phyloP scores from a whole-genome alignment of 1,140 invertebrate genomes.

The Octopus bimaculoides region DNA sequence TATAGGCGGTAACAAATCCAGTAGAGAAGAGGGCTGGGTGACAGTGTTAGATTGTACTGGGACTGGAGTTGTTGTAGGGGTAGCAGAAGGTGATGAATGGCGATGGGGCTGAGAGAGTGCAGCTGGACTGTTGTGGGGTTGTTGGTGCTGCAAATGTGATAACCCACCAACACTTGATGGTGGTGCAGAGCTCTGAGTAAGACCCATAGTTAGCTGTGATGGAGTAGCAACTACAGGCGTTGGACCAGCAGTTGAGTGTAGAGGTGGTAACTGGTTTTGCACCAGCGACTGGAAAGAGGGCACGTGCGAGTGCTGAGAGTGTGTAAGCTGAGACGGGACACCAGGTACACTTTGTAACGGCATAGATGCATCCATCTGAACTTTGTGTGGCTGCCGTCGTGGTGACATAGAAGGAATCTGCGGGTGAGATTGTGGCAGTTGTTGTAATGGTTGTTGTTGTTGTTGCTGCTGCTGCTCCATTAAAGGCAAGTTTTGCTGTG shows the following conservation, averaged over 20 bases:
- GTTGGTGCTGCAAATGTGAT: background rate
- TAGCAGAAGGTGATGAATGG: background rate
- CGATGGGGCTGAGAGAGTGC: background rate
- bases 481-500: background rate
- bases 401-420: no score
- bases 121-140: background rate
- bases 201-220: background rate
- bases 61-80: background rate
- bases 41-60: background rate
- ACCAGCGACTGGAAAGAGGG: background rate
- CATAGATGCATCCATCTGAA: background rate
- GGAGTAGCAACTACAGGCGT: background rate
- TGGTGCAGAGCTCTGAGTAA: background rate
- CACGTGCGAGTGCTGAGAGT: background rate
- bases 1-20: background rate
- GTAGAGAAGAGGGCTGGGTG: background rate
- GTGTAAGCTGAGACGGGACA: background rate
- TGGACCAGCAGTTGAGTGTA: background rate
- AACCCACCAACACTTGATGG: background rate
- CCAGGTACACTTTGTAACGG: background rate
- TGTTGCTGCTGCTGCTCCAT: background rate
- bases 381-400: background rate
- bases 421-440: background rate
- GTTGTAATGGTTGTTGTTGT: background rate
- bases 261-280: background rate